Evolutionary conservation across 2,113 vertebrate genomes (phyloP).

Genomic region (zebrafish (Danio rerio)): DNA sequence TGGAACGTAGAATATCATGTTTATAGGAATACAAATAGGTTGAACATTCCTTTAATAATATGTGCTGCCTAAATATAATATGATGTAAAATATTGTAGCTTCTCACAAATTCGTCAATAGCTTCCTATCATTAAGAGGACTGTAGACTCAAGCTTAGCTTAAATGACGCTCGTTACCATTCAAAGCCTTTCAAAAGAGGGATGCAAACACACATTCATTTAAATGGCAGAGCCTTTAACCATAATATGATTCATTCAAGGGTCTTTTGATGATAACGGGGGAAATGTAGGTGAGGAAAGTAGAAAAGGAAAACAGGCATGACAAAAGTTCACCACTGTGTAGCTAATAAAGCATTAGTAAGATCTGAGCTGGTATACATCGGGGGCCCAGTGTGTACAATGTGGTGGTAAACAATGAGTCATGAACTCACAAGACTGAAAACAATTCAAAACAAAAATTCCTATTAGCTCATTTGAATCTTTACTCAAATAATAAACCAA

Average conservation of each 20-base stretch:
- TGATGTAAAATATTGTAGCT: neutral
- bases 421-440: neutral
- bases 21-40: neutral
- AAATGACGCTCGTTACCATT: neutral
- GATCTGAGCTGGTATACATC: neutral
- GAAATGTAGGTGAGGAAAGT: neutral
- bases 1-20: neutral
- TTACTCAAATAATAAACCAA: conserved; percentile 1
- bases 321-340: conserved; percentile 21
- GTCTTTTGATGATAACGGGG: neutral
- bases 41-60: neutral
- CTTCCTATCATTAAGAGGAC: neutral
- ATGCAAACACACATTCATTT: neutral
- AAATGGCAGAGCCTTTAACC: neutral
- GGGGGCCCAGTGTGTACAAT: conserved; percentile 8
- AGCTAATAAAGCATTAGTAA: neutral
- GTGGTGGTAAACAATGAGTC: conserved; percentile 30
- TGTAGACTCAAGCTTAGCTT: neutral
- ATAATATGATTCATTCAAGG: neutral
- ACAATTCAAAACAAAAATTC: conserved; percentile 30
- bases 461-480: conserved; percentile 40
- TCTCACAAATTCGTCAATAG: neutral
- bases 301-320: neutral
- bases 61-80: neutral
- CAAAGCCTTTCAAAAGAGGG: neutral